A percentile compares a stretch with the other conserved stretches of the same genome.
These are phyloP conservation scores for Aldabrachelys gigantea DNA, from an alignment of 2,113 vertebrate species.

Conservation along the genomic window DNA sequence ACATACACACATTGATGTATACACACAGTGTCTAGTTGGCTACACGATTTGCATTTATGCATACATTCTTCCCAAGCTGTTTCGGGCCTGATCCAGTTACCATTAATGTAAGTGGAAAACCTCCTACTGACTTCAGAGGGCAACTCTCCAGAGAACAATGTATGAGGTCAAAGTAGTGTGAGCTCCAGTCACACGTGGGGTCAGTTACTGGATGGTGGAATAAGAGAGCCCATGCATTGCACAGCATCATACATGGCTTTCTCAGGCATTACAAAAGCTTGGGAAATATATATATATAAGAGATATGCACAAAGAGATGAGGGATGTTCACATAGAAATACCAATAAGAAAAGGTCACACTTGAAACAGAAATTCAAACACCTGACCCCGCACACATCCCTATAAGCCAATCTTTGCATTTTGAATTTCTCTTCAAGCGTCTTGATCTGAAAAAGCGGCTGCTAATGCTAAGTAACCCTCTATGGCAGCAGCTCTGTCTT, in stretches of 20 bases:
- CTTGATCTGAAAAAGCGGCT: constrained; percentile 36
- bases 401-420: neutral
- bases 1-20: fast-evolving
- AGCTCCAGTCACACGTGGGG: fast-evolving
- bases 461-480: constrained; percentile 53
- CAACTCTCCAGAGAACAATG: neutral
- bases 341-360: neutral
- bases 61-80: neutral
- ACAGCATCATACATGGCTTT: neutral
- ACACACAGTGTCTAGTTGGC: neutral
- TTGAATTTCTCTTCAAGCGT: neutral
- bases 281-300: neutral
- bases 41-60: neutral
- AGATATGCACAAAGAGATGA: neutral
- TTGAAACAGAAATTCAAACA: neutral
- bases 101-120: neutral
- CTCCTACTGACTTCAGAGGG: neutral
- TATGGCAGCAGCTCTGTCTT: constrained; percentile 25
- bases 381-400: fast-evolving
- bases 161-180: neutral
- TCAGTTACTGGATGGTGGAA: neutral
- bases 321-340: neutral
- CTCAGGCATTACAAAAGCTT: neutral
- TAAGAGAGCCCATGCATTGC: fast-evolving
- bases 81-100: neutral